Evolutionary conservation across 2,888 invertebrate species (phyloP).

Genomic region (Rhogogaster chlorosoma): DNA sequence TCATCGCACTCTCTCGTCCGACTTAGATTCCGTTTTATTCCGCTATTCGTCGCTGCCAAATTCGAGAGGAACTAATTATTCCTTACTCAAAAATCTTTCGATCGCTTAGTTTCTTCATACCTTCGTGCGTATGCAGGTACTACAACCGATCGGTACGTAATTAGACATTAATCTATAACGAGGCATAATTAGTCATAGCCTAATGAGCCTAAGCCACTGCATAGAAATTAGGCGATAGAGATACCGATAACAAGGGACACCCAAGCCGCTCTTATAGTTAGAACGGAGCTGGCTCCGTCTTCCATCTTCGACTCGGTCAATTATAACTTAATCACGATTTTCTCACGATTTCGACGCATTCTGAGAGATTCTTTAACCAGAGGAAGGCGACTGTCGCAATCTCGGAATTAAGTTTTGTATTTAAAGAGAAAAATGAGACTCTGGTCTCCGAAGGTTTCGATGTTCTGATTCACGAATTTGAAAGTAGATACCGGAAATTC

Average conservation of each 20-base stretch:
- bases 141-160: conserved; percentile 59
- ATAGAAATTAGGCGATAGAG: conserved; percentile 70
- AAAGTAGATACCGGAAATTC: not conserved
- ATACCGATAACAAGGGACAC: conserved; percentile 64
- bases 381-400: not conserved
- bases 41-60: not conserved
- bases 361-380: not conserved
- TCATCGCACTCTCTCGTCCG: not conserved
- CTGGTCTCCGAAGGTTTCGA: not conserved
- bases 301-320: not conserved
- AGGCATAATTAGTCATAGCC: conserved; percentile 74
- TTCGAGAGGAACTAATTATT: not conserved
- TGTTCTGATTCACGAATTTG: not conserved
- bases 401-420: not conserved
- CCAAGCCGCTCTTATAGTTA: conserved; percentile 57
- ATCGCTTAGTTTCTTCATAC: not conserved
- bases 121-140: not conserved
- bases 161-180: conserved; percentile 75
- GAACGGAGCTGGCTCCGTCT: not conserved
- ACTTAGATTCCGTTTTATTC: not conserved
- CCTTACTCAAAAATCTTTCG: not conserved
- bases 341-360: conserved; percentile 7
- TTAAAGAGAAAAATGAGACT: not conserved
- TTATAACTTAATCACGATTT: conserved; percentile 27
- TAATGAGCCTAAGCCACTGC: conserved; percentile 65